A percentile compares a stretch with the other conserved stretches of the same genome.
These are phyloP conservation scores for Fulica atra DNA, from an alignment of 2,113 vertebrate species.

Conservation along the genomic window DNA sequence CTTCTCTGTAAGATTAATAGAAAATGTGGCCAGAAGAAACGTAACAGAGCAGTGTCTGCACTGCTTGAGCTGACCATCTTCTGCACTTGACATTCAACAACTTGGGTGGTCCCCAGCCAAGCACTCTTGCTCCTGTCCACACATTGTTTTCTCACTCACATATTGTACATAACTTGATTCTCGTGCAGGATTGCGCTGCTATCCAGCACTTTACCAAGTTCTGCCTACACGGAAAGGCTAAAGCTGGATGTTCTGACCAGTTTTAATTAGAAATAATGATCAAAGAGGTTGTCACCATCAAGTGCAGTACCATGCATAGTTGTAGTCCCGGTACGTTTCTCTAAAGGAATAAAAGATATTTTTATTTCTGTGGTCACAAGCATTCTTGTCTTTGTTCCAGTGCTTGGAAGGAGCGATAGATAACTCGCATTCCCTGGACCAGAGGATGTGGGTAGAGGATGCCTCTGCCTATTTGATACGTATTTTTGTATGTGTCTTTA, in stretches of 20 bases:
- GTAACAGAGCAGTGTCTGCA: neutral
- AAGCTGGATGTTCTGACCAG: neutral
- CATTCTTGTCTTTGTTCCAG: neutral
- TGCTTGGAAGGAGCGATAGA: neutral
- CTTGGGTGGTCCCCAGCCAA: neutral
- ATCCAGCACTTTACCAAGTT: neutral
- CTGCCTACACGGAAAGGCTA: neutral
- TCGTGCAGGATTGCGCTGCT: neutral
- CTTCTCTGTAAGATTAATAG: neutral
- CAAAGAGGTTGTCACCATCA: neutral
- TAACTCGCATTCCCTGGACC: neutral
- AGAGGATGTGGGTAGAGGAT: neutral
- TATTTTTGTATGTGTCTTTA: neutral
- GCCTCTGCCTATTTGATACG: neutral
- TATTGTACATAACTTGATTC: neutral
- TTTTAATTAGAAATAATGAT: neutral
- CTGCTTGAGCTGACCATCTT: neutral
- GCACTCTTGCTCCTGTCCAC: neutral
- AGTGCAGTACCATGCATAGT: neutral
- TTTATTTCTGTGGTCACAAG: slow-evolving; percentile 11
- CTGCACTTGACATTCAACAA: neutral
- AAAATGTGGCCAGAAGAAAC: neutral
- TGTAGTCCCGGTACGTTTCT: neutral
- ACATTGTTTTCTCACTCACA: neutral
- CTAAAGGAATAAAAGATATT: slow-evolving; percentile 50